Evolutionary conservation across 2,797 vertebrate species (phyloP), one percentile per base, ranked within the genome.

Genomic region (Semotilus atromaculatus): DNA sequence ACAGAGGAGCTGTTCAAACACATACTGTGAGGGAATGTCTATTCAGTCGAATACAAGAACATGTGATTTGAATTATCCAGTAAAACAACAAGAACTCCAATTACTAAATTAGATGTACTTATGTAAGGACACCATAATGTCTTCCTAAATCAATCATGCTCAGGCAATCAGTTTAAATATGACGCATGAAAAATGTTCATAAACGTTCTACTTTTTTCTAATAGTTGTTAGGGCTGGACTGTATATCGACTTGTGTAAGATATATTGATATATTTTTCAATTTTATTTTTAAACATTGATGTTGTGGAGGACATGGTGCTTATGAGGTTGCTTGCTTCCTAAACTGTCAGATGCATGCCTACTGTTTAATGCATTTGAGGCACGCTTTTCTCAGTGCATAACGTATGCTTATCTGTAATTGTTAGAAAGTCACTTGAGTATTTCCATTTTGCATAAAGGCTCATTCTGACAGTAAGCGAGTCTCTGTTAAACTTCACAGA

Each of bases 41-140:
- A 55, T 77, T 83, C 8, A 48, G 51, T 60, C 26, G 3, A 18
- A 48, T 13, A 38, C 43, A 21, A 34, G n/a, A 67, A 67, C 45
- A 67, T 83, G 82, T 45, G 48, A 84, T 80, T 70, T 77, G 51
- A 78, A 68, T 76, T 67, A 76, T 55, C 23, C 21, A 75, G 58
- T 5, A 83, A 75, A 64, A 75, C 58, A 67, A 40, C 23, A 18
- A 62, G 21, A 64, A 75, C 29, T 73, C 26, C 68, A 67, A 29
- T 76, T 36, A 34, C 60, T 73, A 10, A 83, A 45, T 77, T 34
- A 58, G 51, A 78, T 70, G 48, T 76, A 1, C 51, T 78, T 26
- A 43, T 58, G 3, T 43, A n/a, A 58, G 26, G 5, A 58, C 51
- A 83, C 26, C 62, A 31, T 23, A 43, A 40, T 55, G 26, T 76